Base-by-base conservation (phyloP, 2,113 vertebrate genomes). In the Anser brachyrhynchus region DNA sequence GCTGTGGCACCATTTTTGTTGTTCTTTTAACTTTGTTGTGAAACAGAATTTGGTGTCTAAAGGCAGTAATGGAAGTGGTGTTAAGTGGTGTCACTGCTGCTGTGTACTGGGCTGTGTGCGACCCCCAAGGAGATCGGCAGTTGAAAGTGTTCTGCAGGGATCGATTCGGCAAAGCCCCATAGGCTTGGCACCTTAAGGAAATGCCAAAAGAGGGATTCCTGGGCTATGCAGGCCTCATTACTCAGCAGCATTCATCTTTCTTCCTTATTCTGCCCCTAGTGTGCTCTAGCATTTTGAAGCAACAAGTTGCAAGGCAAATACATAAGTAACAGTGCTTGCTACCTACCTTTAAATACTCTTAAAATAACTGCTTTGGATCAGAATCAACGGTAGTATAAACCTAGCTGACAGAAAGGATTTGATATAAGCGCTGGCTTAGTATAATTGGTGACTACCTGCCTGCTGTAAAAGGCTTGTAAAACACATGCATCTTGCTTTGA, bases 101-200 rank as follows among this genome's bases (percentile, higher is more conserved):
- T 72, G 29, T 9, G 22, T 37, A 1, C 58, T 11, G 25, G 13
- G 49, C 54, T 79, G 19, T 10, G 18, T n/a, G 10, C 0, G 0
- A 20, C 26, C 4, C n/a, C 11, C 1, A 11, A 3, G 43, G 55
- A n/a, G 11, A 51, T 17, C 17, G 5, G 5, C 51, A 31, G 75
- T 21, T 66, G 25, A 16, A 44, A 51, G 3, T 5, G 1, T 13
- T 74, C 57, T 41, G 12, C 33, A 62, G 43, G 65, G 31, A 16
- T 5, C 11, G 5, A 21, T 39, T 8, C 7, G 13, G 67, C 46
- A 72, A n/a, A 61, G 43, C 25, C 41, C 11, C 0, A 0, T 1
- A 3, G 55, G 11, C 26, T 58, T 46, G 16, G 84, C 51, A 43
- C 8, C 66, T 31, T 39, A 18, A 10, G 52, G 37, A 39, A 75